Evolutionary conservation across 2,797 vertebrate genomes (phyloP), one percentile per base, ranked within the genome.

Genomic region (Myotis findleyi): DNA sequence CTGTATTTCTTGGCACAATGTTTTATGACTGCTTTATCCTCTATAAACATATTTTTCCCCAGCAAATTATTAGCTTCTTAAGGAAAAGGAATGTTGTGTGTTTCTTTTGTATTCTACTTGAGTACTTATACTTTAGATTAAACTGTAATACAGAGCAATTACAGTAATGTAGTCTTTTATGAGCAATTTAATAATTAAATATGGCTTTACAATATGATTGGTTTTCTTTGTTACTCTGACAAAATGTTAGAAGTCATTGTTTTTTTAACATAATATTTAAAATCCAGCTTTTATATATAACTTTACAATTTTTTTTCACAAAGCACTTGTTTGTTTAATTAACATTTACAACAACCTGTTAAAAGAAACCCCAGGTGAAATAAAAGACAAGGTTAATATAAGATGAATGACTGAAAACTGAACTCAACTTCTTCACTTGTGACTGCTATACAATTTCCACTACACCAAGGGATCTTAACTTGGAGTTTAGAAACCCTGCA

Each of bases 141-240:
- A 89, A 82, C 47, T 88, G 5, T 41, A 82, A 89, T 41, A 80
- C 1, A 72, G 27, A 81, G 30, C 20, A 71, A 77, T 62, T 55
- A 79, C 5, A 93, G 33, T n/a, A 77, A 68, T n/a, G 21, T 7
- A 75, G 18, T 66, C 49, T 68, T 89, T 84, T 77, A 87, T 51
- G 27, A 85, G 7, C 38, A 81, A 84, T 71, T 91, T 91, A 89
- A 86, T 93, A 5, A 47, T 64, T 89, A 96, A 80, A 53, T 77
- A 55, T 49, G 13, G 36, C 18, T 83, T 81, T 27, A 86, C 18
- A 95, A 51, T 33, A 71, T 75, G 16, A 83, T 91, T 36, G 79
- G 12, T 83, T 91, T 93, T 49, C n/a, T 96, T 69, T 80, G 69
- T 44, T 86, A 90, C 36, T 77, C 41, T 93, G 51, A n/a, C 25